A percentile compares a stretch with the other conserved stretches of the same genome.
These are phyloP conservation scores for Entomobrya proxima DNA, from an alignment of 2,888 invertebrate species.

Conservation along the genomic window DNA sequence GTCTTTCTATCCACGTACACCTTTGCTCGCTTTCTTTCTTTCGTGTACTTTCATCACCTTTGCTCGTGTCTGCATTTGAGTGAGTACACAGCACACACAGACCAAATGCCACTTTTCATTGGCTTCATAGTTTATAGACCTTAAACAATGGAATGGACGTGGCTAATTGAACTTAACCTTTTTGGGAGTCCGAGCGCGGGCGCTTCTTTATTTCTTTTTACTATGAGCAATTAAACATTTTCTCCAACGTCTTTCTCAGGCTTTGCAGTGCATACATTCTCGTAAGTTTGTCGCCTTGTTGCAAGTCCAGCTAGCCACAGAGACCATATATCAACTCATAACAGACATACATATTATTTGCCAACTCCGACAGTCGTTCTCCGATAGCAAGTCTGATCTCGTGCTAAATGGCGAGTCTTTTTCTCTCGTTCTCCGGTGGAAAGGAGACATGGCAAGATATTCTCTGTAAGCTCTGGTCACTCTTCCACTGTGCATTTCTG, in stretches of 20 bases:
- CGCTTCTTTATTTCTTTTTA: constrained; percentile 21
- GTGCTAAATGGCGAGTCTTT: constrained; percentile 29
- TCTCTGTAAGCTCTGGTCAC: not conserved
- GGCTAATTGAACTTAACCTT: constrained; percentile 62
- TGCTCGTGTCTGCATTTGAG: constrained; percentile 18
- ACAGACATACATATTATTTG: not conserved
- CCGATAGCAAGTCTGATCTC: constrained; percentile 29
- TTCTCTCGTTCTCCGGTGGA: not conserved
- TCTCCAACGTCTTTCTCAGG: constrained; percentile 16
- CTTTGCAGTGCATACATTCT: not conserved
- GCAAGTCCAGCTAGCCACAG: not conserved
- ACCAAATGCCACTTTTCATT: constrained; percentile 42
- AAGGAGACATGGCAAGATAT: constrained; percentile 24
- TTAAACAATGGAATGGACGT: constrained; percentile 49
- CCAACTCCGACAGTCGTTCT: not conserved
- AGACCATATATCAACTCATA: too few relatives aligned
- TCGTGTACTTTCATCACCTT: constrained; percentile 13
- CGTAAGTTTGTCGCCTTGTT: not conserved
- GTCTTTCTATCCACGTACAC: constrained; percentile 6
- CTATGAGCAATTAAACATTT: constrained; percentile 44
- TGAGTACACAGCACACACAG: constrained; percentile 22
- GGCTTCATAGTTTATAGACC: constrained; percentile 35
- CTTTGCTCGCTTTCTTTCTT: not conserved
- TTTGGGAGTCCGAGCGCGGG: constrained; percentile 8
- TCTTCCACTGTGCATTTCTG: not conserved